Evolutionary conservation across 2,888 invertebrate genomes (phyloP).

Genomic region (Ochropleura leucogaster): DNA sequence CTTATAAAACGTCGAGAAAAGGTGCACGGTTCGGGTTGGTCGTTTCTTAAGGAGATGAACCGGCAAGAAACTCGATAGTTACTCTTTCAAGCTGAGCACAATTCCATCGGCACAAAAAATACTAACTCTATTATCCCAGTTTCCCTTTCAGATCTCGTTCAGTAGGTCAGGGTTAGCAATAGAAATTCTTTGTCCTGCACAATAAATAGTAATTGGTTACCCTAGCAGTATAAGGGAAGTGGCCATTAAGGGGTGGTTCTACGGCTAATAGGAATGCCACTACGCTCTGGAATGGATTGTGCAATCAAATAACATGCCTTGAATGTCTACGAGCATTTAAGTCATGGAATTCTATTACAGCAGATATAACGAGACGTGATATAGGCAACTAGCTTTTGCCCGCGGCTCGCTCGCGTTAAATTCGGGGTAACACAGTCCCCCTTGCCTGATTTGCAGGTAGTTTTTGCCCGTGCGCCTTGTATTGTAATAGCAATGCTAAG

Average conservation of each 20-base stretch:
- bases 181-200: conserved; percentile 26
- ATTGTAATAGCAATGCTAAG: no score
- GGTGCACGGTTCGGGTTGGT: no score
- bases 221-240: conserved; percentile 69
- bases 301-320: conserved; percentile 64
- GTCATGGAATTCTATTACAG: not conserved
- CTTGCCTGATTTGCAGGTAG: no score
- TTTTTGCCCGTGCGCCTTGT: no score
- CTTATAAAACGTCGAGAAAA: no score
- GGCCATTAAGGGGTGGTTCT: conserved; percentile 65
- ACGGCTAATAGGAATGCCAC: conserved; percentile 72
- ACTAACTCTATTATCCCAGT: not conserved
- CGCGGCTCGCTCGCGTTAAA: no score
- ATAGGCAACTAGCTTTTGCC: not conserved
- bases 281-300: conserved; percentile 58
- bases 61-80: no score
- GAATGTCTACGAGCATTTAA: conserved; percentile 34
- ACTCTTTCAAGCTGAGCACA: not conserved
- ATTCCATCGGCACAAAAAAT: not conserved
- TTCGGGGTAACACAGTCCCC: no score
- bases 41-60: no score
- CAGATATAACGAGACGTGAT: not conserved
- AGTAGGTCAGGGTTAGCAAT: not conserved
- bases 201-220: conserved; percentile 51
- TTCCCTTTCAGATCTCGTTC: conserved; percentile 20